Base-by-base conservation (phyloP, 2,113 vertebrate species). In the Enhydra lutris region DNA sequence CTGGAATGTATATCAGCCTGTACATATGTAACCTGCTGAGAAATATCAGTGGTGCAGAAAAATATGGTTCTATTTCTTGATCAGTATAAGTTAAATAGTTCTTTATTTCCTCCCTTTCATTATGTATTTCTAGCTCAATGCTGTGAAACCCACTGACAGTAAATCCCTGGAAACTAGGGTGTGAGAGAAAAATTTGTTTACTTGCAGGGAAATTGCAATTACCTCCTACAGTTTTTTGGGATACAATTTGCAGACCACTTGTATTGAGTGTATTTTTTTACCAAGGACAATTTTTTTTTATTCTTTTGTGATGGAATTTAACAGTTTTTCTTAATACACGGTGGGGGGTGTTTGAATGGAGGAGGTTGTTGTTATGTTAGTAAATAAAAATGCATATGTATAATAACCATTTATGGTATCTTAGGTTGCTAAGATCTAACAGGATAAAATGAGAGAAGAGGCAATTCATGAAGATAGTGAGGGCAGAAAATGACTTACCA, bases 91-190 rank as follows among this genome's bases (percentile, higher is more conserved):
- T 94, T 96, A 98, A 97, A 93, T 94, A 31, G 18, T 87, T 93
- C 81, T 97, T 97, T 97, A 95, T 96, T 94, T 67, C 34, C 34
- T 91, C 85, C 89, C 85, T 97, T 98, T 97, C 97, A 97, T 98
- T 98, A 89, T 94, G 79, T 91, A 95, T 97, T 95, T 97, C 94
- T 79, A 94, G 78, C n/a, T 94, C 85, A 91, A 3, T 87, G 86
- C 97, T 95, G 91, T 94, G 95, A 98, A 97, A 97, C 96, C 95
- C 89, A 98, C 93, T 96, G 94, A 94, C 89, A 97, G 94, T 93
- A 98, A 97, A 97, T 98, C 97, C 97, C 97, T 98, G 79, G 97
- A 96, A 97, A 97, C 89, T 73, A 94, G 67, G 78, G 50, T 95
- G 79, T 93, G 89, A 97, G 81, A 91, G 47, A 97, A 91, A 69